Percentiles rank a stretch among this genome's conserved stretches.
phyloP scores from a whole-genome alignment of 2,113 vertebrate genomes.

The Petrocephalus microphthalmus region DNA sequence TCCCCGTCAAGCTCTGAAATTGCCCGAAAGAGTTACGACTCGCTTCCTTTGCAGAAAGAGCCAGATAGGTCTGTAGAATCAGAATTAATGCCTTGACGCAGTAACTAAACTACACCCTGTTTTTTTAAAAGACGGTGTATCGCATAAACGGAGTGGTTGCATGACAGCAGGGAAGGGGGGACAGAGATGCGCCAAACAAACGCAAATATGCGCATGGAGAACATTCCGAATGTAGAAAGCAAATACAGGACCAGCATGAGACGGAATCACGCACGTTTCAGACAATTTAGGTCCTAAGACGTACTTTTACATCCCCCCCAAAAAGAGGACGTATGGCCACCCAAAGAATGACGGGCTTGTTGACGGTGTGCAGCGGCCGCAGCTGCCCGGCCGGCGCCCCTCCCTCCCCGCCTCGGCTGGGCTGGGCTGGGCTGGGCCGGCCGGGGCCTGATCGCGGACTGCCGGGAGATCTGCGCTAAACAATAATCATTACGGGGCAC shows the following conservation, averaged over 20 bases:
- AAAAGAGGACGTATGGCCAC: neutral
- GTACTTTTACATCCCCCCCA: neutral
- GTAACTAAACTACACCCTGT: neutral
- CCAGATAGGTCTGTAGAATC: neutral
- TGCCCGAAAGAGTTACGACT: neutral
- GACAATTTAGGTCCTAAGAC: neutral
- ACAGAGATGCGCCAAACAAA: neutral
- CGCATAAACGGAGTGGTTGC: neutral
- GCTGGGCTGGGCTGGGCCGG: neutral
- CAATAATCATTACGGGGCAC: neutral
- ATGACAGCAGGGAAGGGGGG: neutral
- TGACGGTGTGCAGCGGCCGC: neutral
- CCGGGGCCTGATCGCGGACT: neutral
- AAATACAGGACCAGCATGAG: neutral
- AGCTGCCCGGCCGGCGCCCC: neutral
- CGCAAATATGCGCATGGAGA: neutral
- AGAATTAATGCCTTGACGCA: neutral
- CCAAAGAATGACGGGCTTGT: neutral
- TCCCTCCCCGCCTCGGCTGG: neutral
- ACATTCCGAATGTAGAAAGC: neutral
- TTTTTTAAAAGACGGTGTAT: neutral
- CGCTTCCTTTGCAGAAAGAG: neutral
- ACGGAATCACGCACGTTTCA: neutral
- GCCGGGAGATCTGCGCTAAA: neutral
- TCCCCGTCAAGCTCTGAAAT: neutral